Evolutionary conservation across 2,888 invertebrate genomes (phyloP).

Genomic region (Diachrysia chrysitis): DNA sequence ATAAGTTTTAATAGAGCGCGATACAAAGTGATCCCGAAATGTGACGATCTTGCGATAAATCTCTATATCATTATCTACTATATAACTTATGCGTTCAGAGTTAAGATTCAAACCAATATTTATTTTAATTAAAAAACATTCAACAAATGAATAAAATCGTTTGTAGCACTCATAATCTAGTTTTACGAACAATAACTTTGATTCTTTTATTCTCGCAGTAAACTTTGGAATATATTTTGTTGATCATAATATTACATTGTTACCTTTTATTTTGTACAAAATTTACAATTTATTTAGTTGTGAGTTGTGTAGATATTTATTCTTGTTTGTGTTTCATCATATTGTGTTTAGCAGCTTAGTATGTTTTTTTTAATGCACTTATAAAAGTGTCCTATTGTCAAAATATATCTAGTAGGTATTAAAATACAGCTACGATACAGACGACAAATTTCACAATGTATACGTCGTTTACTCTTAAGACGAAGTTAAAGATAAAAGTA

Average conservation of each 20-base stretch:
- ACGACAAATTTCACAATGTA: not conserved
- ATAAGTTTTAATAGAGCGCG: conserved; percentile 84
- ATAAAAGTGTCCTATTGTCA: not conserved
- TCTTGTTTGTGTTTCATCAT: not conserved
- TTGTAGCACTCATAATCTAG: conserved; percentile 26
- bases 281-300: conserved; percentile 14
- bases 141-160: conserved; percentile 40
- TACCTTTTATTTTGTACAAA: conserved; percentile 14
- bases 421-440: not conserved
- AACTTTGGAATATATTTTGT: conserved; percentile 29
- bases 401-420: not conserved
- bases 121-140: too few relatives aligned
- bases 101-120: too few relatives aligned
- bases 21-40: conserved; percentile 77
- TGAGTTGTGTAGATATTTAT: too few relatives aligned
- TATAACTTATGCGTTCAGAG: conserved; percentile 43
- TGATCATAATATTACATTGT: conserved; percentile 37
- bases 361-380: not conserved
- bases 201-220: conserved; percentile 37
- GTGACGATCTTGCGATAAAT: conserved; percentile 64
- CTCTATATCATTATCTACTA: conserved; percentile 58
- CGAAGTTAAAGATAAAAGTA: conserved; percentile 8
- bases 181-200: conserved; percentile 51
- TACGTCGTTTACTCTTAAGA: not conserved
- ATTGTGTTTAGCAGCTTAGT: not conserved